Conservation (phyloP, 2,113 vertebrate species). For the Platycercus adscitus region DNA sequence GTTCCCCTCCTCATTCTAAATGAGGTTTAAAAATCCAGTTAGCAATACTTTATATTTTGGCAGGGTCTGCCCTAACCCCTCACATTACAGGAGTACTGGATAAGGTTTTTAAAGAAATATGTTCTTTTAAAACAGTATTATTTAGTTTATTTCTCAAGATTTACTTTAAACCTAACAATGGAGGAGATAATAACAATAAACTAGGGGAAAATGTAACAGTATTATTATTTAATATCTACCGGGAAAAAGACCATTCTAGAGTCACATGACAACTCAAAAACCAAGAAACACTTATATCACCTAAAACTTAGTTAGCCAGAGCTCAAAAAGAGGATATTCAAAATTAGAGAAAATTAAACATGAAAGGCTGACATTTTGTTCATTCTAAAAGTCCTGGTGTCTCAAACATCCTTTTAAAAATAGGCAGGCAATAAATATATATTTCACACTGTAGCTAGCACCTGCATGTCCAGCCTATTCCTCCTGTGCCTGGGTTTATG, state of each 20-base stretch:
- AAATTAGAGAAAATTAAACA: not conserved
- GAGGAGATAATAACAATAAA: not conserved
- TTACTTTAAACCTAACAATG: not conserved
- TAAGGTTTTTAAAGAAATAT: not conserved
- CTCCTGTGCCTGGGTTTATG: slow-evolving; percentile 26
- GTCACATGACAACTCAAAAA: not conserved
- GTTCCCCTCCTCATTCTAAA: not conserved
- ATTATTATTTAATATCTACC: not conserved
- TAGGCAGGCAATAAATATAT: not conserved
- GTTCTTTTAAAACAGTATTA: not conserved
- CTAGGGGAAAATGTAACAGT: not conserved
- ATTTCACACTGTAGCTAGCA: slow-evolving; percentile 14
- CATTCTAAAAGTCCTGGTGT: not conserved
- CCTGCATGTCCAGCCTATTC: not conserved
- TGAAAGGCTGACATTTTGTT: not conserved
- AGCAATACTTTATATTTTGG: not conserved
- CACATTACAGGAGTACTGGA: not conserved
- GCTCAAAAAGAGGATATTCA: not conserved
- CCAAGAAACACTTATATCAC: not conserved
- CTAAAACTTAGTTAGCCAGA: not conserved
- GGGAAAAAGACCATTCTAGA: not conserved
- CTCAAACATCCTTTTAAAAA: not conserved
- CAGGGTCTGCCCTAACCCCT: not conserved
- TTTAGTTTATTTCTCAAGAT: not conserved
- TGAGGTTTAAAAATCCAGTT: not conserved